Conservation (phyloP, 2,113 vertebrate genomes). For the Promerops cafer region DNA sequence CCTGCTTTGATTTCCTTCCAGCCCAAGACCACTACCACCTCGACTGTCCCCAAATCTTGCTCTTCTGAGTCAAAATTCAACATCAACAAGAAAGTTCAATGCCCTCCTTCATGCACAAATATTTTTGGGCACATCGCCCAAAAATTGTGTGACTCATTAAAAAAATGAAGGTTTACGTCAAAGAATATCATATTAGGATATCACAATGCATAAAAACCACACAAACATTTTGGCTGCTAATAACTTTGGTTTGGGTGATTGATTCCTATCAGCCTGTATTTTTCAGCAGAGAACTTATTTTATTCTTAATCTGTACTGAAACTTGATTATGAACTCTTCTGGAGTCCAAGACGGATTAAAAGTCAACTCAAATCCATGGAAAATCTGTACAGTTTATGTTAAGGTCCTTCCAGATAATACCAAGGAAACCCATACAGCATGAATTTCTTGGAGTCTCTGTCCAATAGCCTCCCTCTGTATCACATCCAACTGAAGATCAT, state of each 20-base stretch:
- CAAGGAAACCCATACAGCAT: not conserved
- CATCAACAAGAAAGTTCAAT: not conserved
- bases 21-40: not conserved
- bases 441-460: not conserved
- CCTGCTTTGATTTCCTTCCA: not conserved
- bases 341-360: not conserved
- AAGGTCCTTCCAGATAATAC: not conserved
- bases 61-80: not conserved
- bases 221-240: not conserved
- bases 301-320: not conserved
- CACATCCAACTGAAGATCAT: constrained; percentile 39
- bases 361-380: not conserved
- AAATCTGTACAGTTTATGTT: not conserved
- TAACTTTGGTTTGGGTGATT: not conserved
- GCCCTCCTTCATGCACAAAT: not conserved
- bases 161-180: not conserved
- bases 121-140: not conserved
- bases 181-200: not conserved
- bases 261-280: not conserved
- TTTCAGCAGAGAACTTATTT: not conserved
- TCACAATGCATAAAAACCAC: not conserved
- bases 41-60: not conserved
- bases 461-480: not conserved
- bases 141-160: not conserved
- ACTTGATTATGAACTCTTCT: not conserved